These are phyloP conservation scores for Eudemis profundana DNA, from an alignment of 2,888 invertebrate genomes.

Conservation along the genomic window DNA sequence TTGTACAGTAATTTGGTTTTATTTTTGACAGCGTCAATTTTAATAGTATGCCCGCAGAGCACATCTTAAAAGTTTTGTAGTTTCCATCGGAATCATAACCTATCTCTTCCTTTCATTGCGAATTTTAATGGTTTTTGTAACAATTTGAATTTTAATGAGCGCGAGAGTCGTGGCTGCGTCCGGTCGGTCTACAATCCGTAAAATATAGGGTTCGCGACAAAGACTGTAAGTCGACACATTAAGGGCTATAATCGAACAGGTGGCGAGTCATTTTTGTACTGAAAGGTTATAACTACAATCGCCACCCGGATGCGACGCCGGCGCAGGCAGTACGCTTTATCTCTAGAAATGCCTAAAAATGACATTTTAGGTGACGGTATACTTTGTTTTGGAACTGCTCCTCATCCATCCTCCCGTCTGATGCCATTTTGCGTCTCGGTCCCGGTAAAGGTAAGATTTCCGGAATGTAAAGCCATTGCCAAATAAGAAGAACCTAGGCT, in stretches of 20 bases:
- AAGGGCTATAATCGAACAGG: conserved; percentile 1
- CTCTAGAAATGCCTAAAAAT: not conserved
- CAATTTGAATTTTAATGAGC: conserved; percentile 43
- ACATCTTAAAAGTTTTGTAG: not conserved
- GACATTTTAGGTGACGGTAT: not conserved
- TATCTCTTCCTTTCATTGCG: conserved; percentile 14
- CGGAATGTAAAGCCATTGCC: no score
- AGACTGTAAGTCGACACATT: conserved; percentile 14
- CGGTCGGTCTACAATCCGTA: conserved; percentile 26
- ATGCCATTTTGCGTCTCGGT: not conserved
- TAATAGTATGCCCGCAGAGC: conserved; percentile 2
- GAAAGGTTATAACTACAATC: conserved; percentile 1
- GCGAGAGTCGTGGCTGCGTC: conserved; percentile 28
- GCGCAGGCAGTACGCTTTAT: not conserved
- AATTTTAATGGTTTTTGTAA: conserved; percentile 41
- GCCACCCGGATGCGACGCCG: not conserved
- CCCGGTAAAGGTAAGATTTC: no score
- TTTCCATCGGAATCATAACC: conserved; percentile 4
- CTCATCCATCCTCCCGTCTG: not conserved
- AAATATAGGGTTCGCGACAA: conserved; percentile 12
- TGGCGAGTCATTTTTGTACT: not conserved
- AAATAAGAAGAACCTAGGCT: no score
- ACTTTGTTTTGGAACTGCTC: not conserved
- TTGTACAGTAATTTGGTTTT: no score
- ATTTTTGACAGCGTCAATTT: not conserved